Percentiles rank a stretch among this genome's conserved stretches.
Conservation (phyloP, 1,140 invertebrate species). For the Notospermus geniculatus region DNA sequence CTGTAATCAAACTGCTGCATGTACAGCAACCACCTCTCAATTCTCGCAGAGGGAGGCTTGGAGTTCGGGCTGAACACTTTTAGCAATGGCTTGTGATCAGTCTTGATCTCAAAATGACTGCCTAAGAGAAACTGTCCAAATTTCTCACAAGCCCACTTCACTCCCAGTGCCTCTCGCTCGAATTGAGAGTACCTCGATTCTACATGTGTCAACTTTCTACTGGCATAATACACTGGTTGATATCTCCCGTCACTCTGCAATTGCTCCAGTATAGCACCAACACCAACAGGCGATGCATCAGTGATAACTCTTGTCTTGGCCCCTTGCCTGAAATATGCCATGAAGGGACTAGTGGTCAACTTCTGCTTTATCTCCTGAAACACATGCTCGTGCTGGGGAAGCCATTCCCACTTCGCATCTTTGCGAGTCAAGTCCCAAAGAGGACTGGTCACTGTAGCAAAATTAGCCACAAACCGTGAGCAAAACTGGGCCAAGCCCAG, state of each 20-base stretch:
- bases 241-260: not conserved
- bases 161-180: not conserved
- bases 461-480: conserved; percentile 21
- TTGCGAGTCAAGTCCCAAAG: conserved; percentile 24
- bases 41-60: not conserved
- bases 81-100: not conserved
- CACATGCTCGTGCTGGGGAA: conserved; percentile 16
- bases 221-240: conserved; percentile 1
- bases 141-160: not conserved
- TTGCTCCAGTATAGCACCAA: conserved; percentile 48
- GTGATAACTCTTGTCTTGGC: conserved; percentile 27
- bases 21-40: not conserved
- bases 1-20: not conserved
- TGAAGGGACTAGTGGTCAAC: conserved; percentile 12
- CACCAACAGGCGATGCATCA: conserved; percentile 54
- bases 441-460: conserved; percentile 23
- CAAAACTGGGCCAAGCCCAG: conserved; percentile 19
- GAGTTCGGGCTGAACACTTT: not conserved
- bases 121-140: not conserved
- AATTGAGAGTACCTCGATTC: conserved; percentile 5
- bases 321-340: conserved; percentile 28
- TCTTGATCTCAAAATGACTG: not conserved
- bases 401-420: conserved; percentile 24
- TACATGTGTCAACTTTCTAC: not conserved
- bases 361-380: conserved; percentile 26